Evolutionary conservation across 2,797 vertebrate species (phyloP).

Genomic region (Platalea minor): DNA sequence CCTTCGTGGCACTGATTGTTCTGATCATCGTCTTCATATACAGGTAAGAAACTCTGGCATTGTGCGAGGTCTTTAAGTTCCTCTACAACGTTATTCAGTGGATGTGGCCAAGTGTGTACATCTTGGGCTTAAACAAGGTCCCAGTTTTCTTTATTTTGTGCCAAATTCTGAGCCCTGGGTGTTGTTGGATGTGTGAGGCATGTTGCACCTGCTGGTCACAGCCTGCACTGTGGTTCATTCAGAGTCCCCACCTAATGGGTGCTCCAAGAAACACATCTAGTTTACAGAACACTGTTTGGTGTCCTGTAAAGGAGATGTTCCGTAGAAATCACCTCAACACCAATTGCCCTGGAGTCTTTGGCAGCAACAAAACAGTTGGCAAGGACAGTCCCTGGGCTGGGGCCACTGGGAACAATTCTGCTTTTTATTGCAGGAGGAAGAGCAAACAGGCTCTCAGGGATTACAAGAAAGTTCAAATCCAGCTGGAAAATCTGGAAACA

Average conservation of each 20-base stretch:
- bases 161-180: neutral
- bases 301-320: neutral
- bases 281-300: neutral
- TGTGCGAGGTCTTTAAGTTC: neutral
- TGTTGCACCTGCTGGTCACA: neutral
- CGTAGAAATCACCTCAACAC: neutral
- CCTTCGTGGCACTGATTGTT: slow-evolving; percentile 91
- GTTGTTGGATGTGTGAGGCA: neutral
- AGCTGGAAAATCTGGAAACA: slow-evolving; percentile 96
- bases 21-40: slow-evolving; percentile 96
- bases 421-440: slow-evolving; percentile 84
- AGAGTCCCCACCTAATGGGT: neutral
- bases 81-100: neutral
- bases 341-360: neutral
- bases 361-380: neutral
- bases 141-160: neutral
- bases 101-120: fast-evolving
- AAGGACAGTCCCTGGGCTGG: neutral
- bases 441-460: slow-evolving; percentile 96
- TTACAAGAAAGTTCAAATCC: slow-evolving; percentile 99
- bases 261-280: neutral
- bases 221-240: neutral
- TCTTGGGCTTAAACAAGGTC: neutral
- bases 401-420: neutral
- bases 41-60: slow-evolving; percentile 76